Conservation (phyloP, 2,888 invertebrate species). For the Muschampia plurimacula region DNA sequence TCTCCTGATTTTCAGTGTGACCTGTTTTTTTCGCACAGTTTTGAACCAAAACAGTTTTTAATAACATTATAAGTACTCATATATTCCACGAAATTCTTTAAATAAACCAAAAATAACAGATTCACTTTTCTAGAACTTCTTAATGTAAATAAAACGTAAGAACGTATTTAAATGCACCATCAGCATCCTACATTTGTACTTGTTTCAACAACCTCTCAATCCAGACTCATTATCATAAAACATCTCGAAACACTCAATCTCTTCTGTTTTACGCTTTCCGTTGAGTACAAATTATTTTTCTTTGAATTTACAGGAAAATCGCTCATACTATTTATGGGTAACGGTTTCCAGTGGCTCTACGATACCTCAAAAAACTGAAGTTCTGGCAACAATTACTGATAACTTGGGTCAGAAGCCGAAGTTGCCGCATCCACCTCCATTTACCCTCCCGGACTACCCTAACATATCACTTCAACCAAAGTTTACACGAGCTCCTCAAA, state of each 20-base stretch:
- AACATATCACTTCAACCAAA: slow-evolving; percentile 51
- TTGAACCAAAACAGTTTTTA: too few species aligned
- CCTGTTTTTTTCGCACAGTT: too few species aligned
- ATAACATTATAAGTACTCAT: too few species aligned
- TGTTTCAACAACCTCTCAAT: slow-evolving; percentile 39
- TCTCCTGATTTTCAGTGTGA: too few species aligned
- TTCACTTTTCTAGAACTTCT: too few species aligned
- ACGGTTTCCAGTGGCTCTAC: slow-evolving; percentile 69
- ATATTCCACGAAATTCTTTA: too few species aligned
- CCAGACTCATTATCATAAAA: slow-evolving; percentile 41
- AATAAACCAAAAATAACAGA: too few species aligned
- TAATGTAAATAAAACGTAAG: too few species aligned
- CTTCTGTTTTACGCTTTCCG: too few species aligned
- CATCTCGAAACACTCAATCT: too few species aligned
- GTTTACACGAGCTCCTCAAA: slow-evolving; percentile 59
- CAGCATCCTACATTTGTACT: background rate
- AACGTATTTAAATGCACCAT: background rate
- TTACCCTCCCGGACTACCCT: slow-evolving; percentile 55
- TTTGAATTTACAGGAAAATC: slow-evolving; percentile 70
- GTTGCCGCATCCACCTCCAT: slow-evolving; percentile 64
- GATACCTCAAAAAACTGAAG: slow-evolving; percentile 74
- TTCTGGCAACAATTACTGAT: slow-evolving; percentile 72
- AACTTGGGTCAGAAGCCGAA: slow-evolving; percentile 60
- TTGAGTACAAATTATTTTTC: background rate
- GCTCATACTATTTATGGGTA: slow-evolving; percentile 76